Evolutionary conservation across 2,888 invertebrate genomes (phyloP), one percentile per base, ranked within the genome.

Genomic region (Apeira syringaria): DNA sequence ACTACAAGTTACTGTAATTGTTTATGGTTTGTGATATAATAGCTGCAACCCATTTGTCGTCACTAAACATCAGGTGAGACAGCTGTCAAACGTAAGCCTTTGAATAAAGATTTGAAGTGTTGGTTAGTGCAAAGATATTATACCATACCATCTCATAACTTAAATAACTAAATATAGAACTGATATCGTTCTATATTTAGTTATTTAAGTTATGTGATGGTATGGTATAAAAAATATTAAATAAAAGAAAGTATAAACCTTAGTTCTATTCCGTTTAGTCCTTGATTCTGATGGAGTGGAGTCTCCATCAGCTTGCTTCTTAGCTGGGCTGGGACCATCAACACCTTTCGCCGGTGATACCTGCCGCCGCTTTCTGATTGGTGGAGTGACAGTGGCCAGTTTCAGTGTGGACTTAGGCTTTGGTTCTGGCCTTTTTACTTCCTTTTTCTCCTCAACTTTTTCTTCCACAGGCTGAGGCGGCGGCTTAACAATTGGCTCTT

Each of bases 301-400:
- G n/a, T 80, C 80, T 50, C 77, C 62, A 17, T 83, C 84, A 12
- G 70, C 53, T 41, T 62, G 24, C 57, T 85, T 82, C 68, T 91
- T 90, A 0, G 80, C 68, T 5, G 80, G 61, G 39, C 66, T 77
- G 5, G 75, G 61, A 0, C 81, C 82, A 31, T 88, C 88, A 38
- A 50, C 57, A 22, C 75, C 72, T 50, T 79, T 74, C 37, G 72
- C 82, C 0, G 88, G 87, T 5, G 87, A 85, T 33, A 87, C 80
- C 36, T 91, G 86, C 67, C 92, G 90, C 57, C 92, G 77, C 63
- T 91, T 91, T 40, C 88, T 83, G 54, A 91, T 85, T 10, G 91
- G 90, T 1, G 92, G 91, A 9, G 92, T 91, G 18, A 90, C 90
- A 4, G 92, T 92, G 0, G 92, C 91, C 62, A 91, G 59, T 60